Evolutionary conservation across 2,888 invertebrate species (phyloP).

Genomic region (Cabera pusaria): DNA sequence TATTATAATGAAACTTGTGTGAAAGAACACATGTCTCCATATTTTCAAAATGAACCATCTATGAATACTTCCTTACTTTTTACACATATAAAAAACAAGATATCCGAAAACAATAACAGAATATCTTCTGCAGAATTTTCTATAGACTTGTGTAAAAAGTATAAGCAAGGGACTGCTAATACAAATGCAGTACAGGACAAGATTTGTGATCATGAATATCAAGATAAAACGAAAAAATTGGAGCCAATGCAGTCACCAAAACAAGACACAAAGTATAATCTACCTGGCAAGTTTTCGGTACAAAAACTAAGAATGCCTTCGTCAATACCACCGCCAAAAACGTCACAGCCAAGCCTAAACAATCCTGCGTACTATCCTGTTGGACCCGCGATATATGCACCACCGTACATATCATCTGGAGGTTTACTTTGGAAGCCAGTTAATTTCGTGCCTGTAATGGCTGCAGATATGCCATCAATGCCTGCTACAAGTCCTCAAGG

Average conservation of each 20-base stretch:
- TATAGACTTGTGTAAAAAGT: slow-evolving; percentile 18
- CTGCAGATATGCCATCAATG: slow-evolving; percentile 30
- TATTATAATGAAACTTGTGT: slow-evolving; percentile 13
- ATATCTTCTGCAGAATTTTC: slow-evolving; percentile 12
- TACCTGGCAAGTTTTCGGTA: too few relatives aligned
- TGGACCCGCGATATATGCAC: slow-evolving; percentile 44
- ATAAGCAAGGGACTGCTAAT: slow-evolving; percentile 5
- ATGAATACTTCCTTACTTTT: background rate
- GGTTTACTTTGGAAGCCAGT: slow-evolving; percentile 58
- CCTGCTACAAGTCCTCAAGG: slow-evolving; percentile 23
- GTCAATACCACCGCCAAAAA: slow-evolving; percentile 3
- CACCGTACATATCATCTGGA: slow-evolving; percentile 41
- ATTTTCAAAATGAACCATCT: slow-evolving; percentile 2
- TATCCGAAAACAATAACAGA: slow-evolving; percentile 5
- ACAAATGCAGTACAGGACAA: background rate
- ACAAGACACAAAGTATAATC: background rate
- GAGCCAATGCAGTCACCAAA: background rate
- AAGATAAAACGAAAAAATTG: slow-evolving; percentile 3
- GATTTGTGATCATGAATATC: background rate
- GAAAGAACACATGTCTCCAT: slow-evolving; percentile 5
- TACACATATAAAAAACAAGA: background rate
- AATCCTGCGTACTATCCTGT: slow-evolving; percentile 34
- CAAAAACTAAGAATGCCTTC: too few relatives aligned
- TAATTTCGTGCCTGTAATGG: slow-evolving; percentile 40
- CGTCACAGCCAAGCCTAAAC: slow-evolving; percentile 15